Evolutionary conservation across 1,140 invertebrate genomes (phyloP).

Genomic region (Diachasma alloeum): DNA sequence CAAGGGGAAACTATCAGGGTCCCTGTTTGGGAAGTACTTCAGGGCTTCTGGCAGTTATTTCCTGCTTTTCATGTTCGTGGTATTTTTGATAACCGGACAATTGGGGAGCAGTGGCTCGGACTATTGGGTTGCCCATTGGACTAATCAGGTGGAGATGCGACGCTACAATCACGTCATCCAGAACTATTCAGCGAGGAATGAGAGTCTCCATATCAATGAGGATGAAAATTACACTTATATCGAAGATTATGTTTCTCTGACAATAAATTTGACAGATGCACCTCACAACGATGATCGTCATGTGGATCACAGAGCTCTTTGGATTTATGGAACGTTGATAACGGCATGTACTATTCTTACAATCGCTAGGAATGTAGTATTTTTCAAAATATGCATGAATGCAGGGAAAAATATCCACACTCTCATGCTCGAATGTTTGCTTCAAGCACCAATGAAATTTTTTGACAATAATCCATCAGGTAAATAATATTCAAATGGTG

Average conservation of each 20-base stretch:
- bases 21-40: conserved; percentile 67
- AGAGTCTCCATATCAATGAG: neutral
- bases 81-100: conserved; percentile 63
- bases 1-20: conserved; percentile 66
- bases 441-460: conserved; percentile 72
- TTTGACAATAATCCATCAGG: conserved; percentile 77
- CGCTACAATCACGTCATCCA: neutral
- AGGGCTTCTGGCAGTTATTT: conserved; percentile 65
- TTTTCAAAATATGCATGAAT: conserved; percentile 70
- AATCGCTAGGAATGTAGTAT: conserved; percentile 58
- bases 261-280: too few species aligned
- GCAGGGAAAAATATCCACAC: conserved; percentile 75
- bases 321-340: conserved; percentile 59
- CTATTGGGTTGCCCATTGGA: conserved; percentile 72
- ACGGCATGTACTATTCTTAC: conserved; percentile 50
- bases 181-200: neutral
- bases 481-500: too few species aligned
- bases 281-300: too few species aligned
- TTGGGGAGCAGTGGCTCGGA: conserved; percentile 66
- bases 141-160: conserved; percentile 47
- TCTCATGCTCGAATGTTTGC: conserved; percentile 69
- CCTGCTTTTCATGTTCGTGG: conserved; percentile 55
- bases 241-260: too few species aligned
- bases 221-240: too few species aligned
- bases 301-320: conserved; percentile 47